These are phyloP conservation scores for Dicranocentrus wangi DNA, from an alignment of 2,888 invertebrate species.

Conservation along the genomic window DNA sequence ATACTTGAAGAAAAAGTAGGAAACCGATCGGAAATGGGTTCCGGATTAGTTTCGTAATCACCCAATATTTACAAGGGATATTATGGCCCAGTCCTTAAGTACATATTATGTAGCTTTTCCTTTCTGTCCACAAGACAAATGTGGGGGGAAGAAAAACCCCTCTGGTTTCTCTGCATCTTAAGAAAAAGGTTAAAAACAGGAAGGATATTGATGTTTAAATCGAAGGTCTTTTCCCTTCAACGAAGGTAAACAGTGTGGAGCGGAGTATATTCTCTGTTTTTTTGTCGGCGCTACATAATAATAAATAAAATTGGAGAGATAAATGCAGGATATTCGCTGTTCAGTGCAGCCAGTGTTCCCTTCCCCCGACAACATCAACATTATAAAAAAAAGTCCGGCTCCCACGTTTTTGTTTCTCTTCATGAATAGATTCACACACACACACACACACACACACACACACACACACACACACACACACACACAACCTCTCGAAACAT, in stretches of 20 bases:
- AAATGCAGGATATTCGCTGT: constrained; percentile 34
- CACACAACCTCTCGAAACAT: background rate
- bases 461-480: too few relatives aligned
- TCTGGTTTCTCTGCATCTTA: background rate
- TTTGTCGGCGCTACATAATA: constrained; percentile 28
- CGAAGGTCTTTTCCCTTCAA: background rate
- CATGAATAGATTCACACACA: too few relatives aligned
- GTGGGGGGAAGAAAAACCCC: background rate
- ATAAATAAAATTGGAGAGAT: constrained; percentile 40
- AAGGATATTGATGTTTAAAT: background rate
- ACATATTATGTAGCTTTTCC: background rate
- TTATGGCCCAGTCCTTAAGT: too few relatives aligned
- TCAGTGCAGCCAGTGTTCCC: background rate
- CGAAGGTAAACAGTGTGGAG: background rate
- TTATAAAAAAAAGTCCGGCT: background rate
- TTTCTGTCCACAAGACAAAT: background rate
- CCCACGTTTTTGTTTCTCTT: background rate
- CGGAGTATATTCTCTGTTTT: background rate
- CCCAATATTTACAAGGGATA: too few relatives aligned
- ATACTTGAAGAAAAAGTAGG: background rate
- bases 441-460: too few relatives aligned
- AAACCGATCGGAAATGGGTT: background rate
- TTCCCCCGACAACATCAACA: background rate
- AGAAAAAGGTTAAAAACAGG: background rate
- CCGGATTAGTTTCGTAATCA: too few relatives aligned